phyloP scores from a whole-genome alignment of 2,113 vertebrate genomes.

The Chloroceryle aenea region DNA sequence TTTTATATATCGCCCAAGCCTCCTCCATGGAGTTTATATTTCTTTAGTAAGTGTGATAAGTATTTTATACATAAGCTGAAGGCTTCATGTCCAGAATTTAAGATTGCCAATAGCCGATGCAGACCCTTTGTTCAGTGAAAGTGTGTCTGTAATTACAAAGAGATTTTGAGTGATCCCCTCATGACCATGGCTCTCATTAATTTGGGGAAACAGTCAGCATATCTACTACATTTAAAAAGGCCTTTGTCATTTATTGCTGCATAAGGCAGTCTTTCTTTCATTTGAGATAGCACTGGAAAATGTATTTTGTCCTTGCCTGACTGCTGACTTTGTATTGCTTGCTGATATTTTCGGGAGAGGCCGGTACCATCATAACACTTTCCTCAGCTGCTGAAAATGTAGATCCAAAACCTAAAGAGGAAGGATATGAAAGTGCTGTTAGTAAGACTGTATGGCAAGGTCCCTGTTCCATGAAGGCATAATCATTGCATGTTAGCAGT shows the following conservation, averaged over 20 bases:
- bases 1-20: background rate
- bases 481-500: background rate
- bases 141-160: background rate
- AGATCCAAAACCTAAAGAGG: constrained; percentile 88
- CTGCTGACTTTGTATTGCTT: constrained; percentile 91
- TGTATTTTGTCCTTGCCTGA: constrained; percentile 80
- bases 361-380: constrained; percentile 79
- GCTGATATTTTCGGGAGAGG: constrained; percentile 80
- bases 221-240: background rate
- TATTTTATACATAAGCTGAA: background rate
- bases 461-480: background rate
- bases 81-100: background rate
- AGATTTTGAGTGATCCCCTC: background rate
- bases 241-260: background rate
- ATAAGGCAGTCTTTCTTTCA: constrained; percentile 13
- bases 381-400: constrained; percentile 95
- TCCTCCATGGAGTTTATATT: background rate
- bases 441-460: background rate
- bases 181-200: background rate
- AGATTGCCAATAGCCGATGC: background rate
- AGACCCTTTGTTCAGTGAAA: background rate
- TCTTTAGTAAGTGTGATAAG: background rate
- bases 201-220: background rate
- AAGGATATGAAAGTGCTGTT: background rate
- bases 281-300: constrained; percentile 12